A percentile compares a stretch with the other conserved stretches of the same genome.
phyloP scores from a whole-genome alignment of 2,113 vertebrate genomes.

The Marmota flaviventris region DNA sequence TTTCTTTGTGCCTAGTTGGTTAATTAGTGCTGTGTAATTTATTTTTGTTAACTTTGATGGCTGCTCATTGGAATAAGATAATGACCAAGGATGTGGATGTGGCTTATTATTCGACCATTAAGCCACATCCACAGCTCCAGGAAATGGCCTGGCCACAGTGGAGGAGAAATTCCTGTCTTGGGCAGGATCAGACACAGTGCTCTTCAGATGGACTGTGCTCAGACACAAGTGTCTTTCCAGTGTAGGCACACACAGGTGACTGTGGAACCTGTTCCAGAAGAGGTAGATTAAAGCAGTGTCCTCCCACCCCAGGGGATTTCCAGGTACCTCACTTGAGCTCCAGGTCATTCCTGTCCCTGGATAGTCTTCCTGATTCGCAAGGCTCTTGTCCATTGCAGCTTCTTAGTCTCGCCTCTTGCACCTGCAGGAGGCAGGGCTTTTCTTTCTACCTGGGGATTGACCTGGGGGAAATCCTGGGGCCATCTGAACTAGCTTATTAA shows the following conservation, averaged over 20 bases:
- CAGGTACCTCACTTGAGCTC: background rate
- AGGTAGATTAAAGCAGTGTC: background rate
- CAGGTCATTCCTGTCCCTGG: background rate
- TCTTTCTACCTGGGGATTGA: background rate
- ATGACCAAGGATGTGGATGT: background rate
- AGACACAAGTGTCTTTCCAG: background rate
- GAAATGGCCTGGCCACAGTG: background rate
- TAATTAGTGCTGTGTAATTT: background rate
- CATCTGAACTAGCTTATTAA: background rate
- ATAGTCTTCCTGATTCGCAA: background rate
- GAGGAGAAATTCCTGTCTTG: background rate
- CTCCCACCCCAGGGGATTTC: background rate
- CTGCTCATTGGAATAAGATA: background rate
- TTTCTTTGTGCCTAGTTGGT: background rate
- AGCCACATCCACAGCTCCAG: background rate
- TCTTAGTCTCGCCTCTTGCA: background rate
- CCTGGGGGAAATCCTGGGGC: background rate
- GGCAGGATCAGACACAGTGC: background rate
- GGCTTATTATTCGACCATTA: too few relatives aligned
- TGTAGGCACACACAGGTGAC: background rate
- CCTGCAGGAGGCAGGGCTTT: fast-evolving
- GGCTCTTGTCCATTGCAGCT: background rate
- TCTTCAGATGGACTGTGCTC: background rate
- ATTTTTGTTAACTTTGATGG: background rate
- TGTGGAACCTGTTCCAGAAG: background rate